Conservation (phyloP, 1,140 invertebrate species). For the Mercenaria mercenaria region DNA sequence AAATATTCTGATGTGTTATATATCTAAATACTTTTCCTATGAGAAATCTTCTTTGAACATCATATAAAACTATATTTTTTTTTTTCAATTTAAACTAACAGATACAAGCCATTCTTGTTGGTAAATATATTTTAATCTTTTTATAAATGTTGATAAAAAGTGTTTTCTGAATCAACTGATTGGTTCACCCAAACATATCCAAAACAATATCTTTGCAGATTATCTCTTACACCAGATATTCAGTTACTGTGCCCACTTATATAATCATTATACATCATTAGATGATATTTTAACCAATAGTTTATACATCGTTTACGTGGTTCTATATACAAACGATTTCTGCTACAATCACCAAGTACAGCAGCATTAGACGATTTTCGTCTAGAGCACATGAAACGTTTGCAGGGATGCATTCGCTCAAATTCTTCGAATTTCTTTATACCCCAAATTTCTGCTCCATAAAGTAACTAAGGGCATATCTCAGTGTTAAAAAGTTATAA, state of each 20-base stretch:
- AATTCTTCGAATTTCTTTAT: background rate
- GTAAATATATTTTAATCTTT: background rate
- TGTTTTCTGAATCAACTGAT: background rate
- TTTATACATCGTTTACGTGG: no score
- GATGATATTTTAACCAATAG: background rate
- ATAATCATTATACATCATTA: no score
- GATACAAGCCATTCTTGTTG: no score
- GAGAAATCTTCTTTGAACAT: no score
- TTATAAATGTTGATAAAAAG: background rate
- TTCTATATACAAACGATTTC: background rate
- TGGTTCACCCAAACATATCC: background rate
- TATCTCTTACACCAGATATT: background rate
- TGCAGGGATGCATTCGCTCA: background rate
- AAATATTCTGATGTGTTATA: background rate
- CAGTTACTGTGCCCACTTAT: no score
- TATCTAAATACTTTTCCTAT: slow-evolving; percentile 27
- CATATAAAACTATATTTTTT: background rate
- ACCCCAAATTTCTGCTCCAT: background rate
- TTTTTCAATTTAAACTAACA: no score
- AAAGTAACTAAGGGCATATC: background rate
- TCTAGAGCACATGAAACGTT: background rate
- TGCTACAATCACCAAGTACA: background rate
- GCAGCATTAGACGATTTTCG: no score
- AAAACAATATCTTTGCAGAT: background rate
- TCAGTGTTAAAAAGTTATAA: background rate